These are phyloP conservation scores for Aratinga solstitialis DNA, from an alignment of 2,797 vertebrate genomes.

Conservation along the genomic window DNA sequence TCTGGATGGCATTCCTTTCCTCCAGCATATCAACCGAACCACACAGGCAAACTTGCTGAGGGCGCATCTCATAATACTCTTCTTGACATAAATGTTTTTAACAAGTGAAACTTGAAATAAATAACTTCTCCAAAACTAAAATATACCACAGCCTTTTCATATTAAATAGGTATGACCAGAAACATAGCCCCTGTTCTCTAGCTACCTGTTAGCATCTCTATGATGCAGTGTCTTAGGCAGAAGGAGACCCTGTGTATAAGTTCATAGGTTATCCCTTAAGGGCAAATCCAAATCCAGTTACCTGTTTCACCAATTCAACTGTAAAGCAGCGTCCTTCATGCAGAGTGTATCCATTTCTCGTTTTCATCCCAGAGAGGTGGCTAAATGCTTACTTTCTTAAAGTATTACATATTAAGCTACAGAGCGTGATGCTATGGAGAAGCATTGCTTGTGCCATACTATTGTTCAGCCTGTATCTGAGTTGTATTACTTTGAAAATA, in stretches of 20 bases:
- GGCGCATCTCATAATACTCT: background rate
- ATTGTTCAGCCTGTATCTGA: background rate
- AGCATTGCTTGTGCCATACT: background rate
- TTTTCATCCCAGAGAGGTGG: background rate
- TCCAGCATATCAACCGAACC: too few species aligned
- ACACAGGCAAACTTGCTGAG: too few species aligned
- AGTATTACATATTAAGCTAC: background rate
- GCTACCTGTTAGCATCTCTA: background rate
- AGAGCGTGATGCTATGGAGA: too few species aligned
- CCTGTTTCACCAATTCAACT: background rate
- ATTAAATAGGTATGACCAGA: accelerated
- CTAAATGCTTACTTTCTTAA: background rate
- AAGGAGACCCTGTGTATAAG: background rate
- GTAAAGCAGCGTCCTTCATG: background rate
- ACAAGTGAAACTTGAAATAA: background rate
- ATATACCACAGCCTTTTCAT: background rate
- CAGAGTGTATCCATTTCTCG: background rate
- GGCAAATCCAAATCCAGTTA: background rate
- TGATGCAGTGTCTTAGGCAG: background rate
- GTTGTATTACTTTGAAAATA: background rate
- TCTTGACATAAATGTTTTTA: background rate
- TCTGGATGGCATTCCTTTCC: too few species aligned
- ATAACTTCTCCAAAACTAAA: background rate
- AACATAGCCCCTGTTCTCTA: background rate
- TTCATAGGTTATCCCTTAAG: background rate